Evolutionary conservation across 2,888 invertebrate species (phyloP).

Genomic region (Neoscelio sp.): DNA sequence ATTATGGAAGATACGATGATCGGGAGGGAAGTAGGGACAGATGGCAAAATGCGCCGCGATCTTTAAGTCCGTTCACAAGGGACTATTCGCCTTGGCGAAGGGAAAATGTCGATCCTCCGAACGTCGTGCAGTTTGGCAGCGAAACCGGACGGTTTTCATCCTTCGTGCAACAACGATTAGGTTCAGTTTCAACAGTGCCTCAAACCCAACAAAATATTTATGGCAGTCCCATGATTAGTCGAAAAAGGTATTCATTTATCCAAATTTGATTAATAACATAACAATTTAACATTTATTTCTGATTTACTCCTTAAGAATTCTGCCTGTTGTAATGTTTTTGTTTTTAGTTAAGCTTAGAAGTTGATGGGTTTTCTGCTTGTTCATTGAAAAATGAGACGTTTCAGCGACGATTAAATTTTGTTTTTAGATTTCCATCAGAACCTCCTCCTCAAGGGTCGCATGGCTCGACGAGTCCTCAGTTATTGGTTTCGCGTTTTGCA

Average conservation of each 20-base stretch:
- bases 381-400: too few relatives aligned
- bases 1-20: conserved; percentile 75
- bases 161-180: conserved; percentile 78
- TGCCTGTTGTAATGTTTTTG: too few relatives aligned
- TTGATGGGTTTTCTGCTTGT: too few relatives aligned
- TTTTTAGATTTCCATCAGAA: conserved; percentile 79
- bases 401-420: too few relatives aligned
- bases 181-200: conserved; percentile 76
- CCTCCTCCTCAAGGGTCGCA: conserved; percentile 79
- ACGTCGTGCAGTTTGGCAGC: conserved; percentile 77
- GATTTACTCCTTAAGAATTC: not conserved
- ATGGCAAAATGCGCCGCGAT: conserved; percentile 78
- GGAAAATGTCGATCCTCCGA: conserved; percentile 82
- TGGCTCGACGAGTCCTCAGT: conserved; percentile 79
- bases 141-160: conserved; percentile 79
- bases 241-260: conserved; percentile 78
- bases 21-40: conserved; percentile 75
- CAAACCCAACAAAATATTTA: conserved; percentile 79
- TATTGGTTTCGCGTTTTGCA: conserved; percentile 81
- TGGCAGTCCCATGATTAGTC: conserved; percentile 81
- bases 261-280: too few relatives aligned
- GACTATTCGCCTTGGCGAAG: conserved; percentile 82
- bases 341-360: too few relatives aligned
- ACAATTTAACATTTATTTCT: not conserved
- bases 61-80: conserved; percentile 80